Base-by-base conservation (phyloP, 2,113 vertebrate genomes). In the Xerus inauris region DNA sequence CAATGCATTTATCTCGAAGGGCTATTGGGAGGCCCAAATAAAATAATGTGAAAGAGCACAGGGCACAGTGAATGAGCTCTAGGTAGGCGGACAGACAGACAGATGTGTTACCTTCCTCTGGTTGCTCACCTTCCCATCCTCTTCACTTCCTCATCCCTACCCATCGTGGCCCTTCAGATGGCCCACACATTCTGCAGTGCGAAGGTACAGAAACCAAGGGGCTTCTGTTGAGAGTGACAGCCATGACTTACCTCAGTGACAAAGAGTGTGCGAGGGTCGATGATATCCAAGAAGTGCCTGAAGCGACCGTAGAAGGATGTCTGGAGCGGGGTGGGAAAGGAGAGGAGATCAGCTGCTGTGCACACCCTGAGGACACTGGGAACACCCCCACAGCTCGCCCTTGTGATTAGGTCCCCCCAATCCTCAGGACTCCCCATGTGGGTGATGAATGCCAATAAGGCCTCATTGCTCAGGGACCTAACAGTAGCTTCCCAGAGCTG, bases 201-300 rank as follows among this genome's bases (percentile, higher is more conserved):
- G 73, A 79, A 80, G 71, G 62, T n/a, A 45, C 45, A 94, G 77
- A 89, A 42, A 67, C 77, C 80, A 42, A 71, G 35, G 47, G 47
- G 47, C 51, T 65, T 59, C 93, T 49, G 22, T 0, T 5, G 32
- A 89, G 75, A 76, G 35, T 28, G 69, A 22, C 17, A 13, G n/a
- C 75, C 51, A 11, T 0, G 35, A 82, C 95, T 98, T 99, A 99
- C 99, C 99, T 99, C 99, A 0, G 99, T 99, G 81, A 99, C 99
- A 79, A 99, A 99, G 75, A 99, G 99, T 0, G 99, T 99, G 54
- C 99, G 99, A 0, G 99, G 99, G 97, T 99, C 99, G 2, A 99
- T 99, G 98, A 99, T 99, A 97, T 99, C 99, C 99, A 99, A 84
- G 98, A 99, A 99, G 98, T 99, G 99, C 87, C 99, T 98, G 98